phyloP scores from a whole-genome alignment of 2,113 vertebrate species.

The Telmatochromis sp. region DNA sequence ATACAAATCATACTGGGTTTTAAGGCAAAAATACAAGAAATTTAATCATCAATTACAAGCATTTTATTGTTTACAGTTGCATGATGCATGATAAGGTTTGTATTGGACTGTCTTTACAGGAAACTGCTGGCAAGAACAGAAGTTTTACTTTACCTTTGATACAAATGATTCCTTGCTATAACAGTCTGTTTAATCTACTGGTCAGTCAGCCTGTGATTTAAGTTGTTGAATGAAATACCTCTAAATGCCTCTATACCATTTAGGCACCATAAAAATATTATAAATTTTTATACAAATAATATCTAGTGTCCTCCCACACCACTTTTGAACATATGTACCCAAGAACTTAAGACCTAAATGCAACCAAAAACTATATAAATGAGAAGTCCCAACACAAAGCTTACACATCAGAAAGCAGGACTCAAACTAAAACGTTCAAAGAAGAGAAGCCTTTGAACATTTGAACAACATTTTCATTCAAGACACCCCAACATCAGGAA shows the following conservation, averaged over 20 bases:
- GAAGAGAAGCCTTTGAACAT: not conserved
- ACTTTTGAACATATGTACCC: not conserved
- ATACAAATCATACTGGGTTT: not conserved
- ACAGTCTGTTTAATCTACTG: not conserved
- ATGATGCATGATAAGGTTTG: not conserved
- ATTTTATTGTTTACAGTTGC: not conserved
- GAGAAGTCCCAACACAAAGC: not conserved
- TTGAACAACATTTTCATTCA: conserved; percentile 11
- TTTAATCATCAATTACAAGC: not conserved
- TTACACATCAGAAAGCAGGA: not conserved
- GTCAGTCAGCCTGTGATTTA: not conserved
- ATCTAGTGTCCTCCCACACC: not conserved
- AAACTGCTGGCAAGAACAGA: not conserved
- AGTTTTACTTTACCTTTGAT: not conserved
- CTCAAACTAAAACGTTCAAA: not conserved
- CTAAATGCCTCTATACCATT: not conserved
- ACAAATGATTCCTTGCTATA: not conserved
- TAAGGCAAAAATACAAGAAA: not conserved
- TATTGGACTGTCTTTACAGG: not conserved
- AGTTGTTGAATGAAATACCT: not conserved
- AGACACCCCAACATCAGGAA: not conserved
- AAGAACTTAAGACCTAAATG: not conserved
- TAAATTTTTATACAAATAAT: not conserved
- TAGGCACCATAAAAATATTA: not conserved
- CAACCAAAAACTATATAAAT: not conserved